Evolutionary conservation across 2,113 vertebrate genomes (phyloP), one percentile per base, ranked within the genome.

Genomic region (Myotis brandtii): DNA sequence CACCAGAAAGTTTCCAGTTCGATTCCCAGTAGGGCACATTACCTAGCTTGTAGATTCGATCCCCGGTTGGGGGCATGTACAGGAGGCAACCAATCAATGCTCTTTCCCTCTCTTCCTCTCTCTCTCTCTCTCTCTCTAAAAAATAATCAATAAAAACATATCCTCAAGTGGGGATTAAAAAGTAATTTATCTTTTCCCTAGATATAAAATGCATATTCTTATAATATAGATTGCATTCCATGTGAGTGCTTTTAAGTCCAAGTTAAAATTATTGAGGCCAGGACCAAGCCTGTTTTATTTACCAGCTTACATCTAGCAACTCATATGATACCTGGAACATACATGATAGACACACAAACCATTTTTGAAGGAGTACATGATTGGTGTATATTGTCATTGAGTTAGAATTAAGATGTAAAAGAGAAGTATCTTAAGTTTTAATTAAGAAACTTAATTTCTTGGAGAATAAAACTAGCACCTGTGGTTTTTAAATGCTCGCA

Each of bases 371-470:
- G n/a, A 77, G 37, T 64, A 43, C 84, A 20, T 92, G 25, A 17
- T 84, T 76, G n/a, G 21, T 70, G 18, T 82, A 2, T 93, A 48
- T 79, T 56, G 21, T 77, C 50, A 52, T 72, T 80, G 72, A 70
- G 66, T 50, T 95, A 94, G 66, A 69, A 93, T 88, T 69, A 85
- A 81, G 18, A 67, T n/a, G 7, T 66, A 32, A 64, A 64, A 64
- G 62, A 64, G 62, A 64, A 64, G 13, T 64, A 64, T 14, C 23
- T 73, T 83, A 48, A 27, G 37, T 96, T 93, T 97, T 91, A 87
- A 93, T 77, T 69, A 77, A 77, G 92, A 83, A 79, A 91, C 59
- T 84, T 69, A 56, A 73, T 87, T 73, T 82, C 46, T 75, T 94
- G 59, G 66, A 54, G 46, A 59, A 73, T 48, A 92, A 93, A 90